phyloP scores from a whole-genome alignment of 2,113 vertebrate genomes.

The Prolemur simus region DNA sequence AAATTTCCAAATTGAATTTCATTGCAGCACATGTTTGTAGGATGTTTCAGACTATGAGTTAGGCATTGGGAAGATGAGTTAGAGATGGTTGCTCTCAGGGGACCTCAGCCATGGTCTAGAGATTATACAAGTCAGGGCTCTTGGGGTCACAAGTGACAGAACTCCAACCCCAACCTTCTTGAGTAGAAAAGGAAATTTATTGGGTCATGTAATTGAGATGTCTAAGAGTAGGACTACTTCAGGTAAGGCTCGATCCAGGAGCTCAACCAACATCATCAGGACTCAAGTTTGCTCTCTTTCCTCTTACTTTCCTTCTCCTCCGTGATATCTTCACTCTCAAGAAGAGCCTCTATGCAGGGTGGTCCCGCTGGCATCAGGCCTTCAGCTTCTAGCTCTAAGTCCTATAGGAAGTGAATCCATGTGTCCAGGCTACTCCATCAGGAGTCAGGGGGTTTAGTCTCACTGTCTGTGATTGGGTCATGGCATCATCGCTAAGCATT shows the following conservation, averaged over 20 bases:
- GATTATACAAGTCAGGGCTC: not conserved
- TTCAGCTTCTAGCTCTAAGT: not conserved
- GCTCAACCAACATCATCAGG: not conserved
- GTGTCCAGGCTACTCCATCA: not conserved
- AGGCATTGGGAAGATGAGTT: not conserved
- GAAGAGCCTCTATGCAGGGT: not conserved
- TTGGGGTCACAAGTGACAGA: not conserved
- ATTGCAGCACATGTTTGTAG: not conserved
- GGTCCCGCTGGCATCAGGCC: not conserved
- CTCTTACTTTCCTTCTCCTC: not conserved
- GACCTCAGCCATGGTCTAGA: not conserved
- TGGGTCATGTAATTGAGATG: not conserved
- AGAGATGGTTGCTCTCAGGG: not conserved
- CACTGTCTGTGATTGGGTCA: not conserved
- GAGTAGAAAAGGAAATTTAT: not conserved
- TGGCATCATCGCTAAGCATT: not conserved
- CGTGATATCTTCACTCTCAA: not conserved
- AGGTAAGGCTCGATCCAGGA: not conserved
- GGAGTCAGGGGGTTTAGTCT: not conserved
- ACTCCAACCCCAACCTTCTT: not conserved
- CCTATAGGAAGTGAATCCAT: not conserved
- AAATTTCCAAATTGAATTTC: not conserved
- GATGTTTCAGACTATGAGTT: not conserved
- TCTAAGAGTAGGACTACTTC: not conserved
- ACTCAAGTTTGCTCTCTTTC: not conserved